Conservation (phyloP, 2,888 invertebrate species). For the Epirrhoe tristata region DNA sequence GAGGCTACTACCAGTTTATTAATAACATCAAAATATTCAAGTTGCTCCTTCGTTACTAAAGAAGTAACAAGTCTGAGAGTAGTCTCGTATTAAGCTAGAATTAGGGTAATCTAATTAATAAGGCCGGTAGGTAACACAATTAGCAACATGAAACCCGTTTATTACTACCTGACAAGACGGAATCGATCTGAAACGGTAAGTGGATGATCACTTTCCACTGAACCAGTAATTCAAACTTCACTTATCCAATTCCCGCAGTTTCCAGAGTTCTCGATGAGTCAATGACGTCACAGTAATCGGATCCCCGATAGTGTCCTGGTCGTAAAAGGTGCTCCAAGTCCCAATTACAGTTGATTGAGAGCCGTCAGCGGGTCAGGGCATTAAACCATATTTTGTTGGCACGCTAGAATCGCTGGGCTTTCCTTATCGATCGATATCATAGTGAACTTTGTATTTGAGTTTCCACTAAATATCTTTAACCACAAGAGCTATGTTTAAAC, state of each 20-base stretch:
- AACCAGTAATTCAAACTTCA: conserved; percentile 30
- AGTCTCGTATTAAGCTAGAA: too few relatives aligned
- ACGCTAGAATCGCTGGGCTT: conserved; percentile 21
- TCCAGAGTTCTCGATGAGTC: conserved; percentile 22
- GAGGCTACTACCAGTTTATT: too few relatives aligned
- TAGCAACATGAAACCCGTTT: conserved; percentile 17
- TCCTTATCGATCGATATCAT: conserved; percentile 11
- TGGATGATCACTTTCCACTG: conserved; percentile 22
- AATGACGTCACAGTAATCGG: conserved; percentile 35
- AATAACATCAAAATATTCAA: too few relatives aligned
- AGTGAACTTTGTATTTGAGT: background rate
- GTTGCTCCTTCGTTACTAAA: too few relatives aligned
- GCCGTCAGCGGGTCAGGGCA: conserved; percentile 60
- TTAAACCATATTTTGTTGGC: conserved; percentile 59
- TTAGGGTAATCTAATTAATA: too few relatives aligned
- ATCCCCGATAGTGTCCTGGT: conserved; percentile 33
- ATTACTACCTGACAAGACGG: conserved; percentile 14
- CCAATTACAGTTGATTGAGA: conserved; percentile 71
- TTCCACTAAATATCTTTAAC: background rate
- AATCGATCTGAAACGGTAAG: conserved; percentile 20
- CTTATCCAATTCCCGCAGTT: conserved; percentile 30
- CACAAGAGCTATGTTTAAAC: too few relatives aligned
- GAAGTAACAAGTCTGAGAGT: too few relatives aligned
- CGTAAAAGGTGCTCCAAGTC: conserved; percentile 68
- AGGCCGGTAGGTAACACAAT: conserved; percentile 18